Conservation (phyloP, 1,140 invertebrate genomes). For the Sycobia sp. region DNA sequence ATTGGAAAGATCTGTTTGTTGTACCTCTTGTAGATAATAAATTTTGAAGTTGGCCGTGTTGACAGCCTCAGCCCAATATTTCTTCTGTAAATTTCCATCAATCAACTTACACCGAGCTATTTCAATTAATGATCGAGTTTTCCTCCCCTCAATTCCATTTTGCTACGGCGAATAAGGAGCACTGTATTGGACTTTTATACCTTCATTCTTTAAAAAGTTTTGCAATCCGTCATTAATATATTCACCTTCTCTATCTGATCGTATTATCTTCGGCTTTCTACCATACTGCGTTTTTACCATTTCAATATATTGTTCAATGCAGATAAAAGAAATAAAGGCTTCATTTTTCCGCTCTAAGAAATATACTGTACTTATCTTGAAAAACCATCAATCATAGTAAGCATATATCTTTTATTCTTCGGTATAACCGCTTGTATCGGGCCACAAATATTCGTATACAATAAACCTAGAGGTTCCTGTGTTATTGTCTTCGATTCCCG, state of each 20-base stretch:
- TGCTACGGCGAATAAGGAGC: too few relatives aligned
- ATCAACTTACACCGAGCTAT: too few relatives aligned
- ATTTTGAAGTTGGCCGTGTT: conserved; percentile 40
- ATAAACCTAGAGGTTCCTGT: not conserved
- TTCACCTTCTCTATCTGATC: too few relatives aligned
- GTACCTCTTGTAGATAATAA: conserved; percentile 11
- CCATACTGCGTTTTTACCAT: too few relatives aligned
- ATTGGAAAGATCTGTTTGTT: conserved; percentile 45
- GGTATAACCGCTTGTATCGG: too few relatives aligned
- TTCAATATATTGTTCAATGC: too few relatives aligned
- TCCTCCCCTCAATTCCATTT: not conserved
- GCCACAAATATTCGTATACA: too few relatives aligned
- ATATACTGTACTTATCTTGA: too few relatives aligned
- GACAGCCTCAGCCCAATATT: too few relatives aligned
- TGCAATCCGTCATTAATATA: not conserved
- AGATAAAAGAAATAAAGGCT: too few relatives aligned
- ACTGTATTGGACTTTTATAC: not conserved
- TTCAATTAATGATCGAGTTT: conserved; percentile 48
- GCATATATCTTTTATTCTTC: not conserved
- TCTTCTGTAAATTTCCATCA: conserved; percentile 48
- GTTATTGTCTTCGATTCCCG: not conserved
- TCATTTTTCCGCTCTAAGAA: too few relatives aligned
- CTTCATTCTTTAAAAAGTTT: not conserved
- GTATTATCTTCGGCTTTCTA: not conserved
- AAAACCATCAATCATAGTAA: not conserved